A percentile compares a stretch with the other conserved stretches of the same genome.
Evolutionary conservation across 23 tunicate species (phyloP).

Genomic region (Halocynthia roretzi): DNA sequence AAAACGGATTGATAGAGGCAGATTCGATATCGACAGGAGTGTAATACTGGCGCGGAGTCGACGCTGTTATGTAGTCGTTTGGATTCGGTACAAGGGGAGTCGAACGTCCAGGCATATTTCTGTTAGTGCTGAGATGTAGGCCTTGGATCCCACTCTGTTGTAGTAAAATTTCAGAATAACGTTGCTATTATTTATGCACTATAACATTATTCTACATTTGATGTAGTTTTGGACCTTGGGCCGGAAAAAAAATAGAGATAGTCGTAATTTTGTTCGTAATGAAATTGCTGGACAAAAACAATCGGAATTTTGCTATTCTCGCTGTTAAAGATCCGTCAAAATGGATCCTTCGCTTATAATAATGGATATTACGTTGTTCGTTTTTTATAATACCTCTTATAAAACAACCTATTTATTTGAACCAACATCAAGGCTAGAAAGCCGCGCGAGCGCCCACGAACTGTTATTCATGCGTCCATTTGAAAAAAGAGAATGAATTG

Average conservation of each 20-base stretch:
- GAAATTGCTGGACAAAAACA: too few species aligned
- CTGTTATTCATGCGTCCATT: too few species aligned
- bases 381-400: not conserved
- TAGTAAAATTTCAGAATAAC: not conserved
- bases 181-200: not conserved
- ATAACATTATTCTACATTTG: not conserved
- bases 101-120: constrained; percentile 17
- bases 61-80: constrained; percentile 18
- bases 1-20: constrained; percentile 28
- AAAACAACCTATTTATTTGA: too few species aligned
- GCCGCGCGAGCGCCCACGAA: too few species aligned
- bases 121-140: constrained; percentile 50
- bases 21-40: constrained; percentile 4
- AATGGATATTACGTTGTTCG: too few species aligned
- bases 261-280: too few species aligned
- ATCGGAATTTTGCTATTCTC: too few species aligned
- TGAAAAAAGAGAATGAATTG: too few species aligned
- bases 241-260: too few species aligned
- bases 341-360: too few species aligned
- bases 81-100: constrained; percentile 24
- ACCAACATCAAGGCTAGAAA: too few species aligned
- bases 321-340: too few species aligned
- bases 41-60: constrained; percentile 41
- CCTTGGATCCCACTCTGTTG: constrained; percentile 70
- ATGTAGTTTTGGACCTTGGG: not conserved